Percentiles rank a stretch among this genome's conserved stretches.
Evolutionary conservation across 2,888 invertebrate genomes (phyloP).

Genomic region (Synanthedon vespiformis): DNA sequence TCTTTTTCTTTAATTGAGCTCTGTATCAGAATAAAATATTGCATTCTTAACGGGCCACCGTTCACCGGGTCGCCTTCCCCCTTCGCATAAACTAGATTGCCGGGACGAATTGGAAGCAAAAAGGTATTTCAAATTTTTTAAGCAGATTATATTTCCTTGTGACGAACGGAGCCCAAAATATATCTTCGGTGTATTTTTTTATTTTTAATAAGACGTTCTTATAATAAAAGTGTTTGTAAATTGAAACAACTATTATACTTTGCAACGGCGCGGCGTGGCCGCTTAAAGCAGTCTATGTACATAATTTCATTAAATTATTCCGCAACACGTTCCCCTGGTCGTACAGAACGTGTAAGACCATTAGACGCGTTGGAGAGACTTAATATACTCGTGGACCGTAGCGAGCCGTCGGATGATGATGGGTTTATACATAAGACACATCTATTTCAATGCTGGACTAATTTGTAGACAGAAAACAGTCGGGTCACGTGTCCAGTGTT

Average conservation of each 20-base stretch:
- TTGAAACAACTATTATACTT: no score
- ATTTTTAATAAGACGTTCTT: no score
- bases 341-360: not conserved
- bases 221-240: no score
- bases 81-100: not conserved
- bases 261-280: no score
- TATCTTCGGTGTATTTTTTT: no score
- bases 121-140: no score
- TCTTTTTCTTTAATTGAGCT: constrained; percentile 26
- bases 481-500: no score
- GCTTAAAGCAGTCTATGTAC: not conserved
- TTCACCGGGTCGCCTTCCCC: not conserved
- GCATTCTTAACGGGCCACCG: not conserved
- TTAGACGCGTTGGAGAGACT: not conserved
- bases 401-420: constrained; percentile 17
- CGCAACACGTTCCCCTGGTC: constrained; percentile 1
- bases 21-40: constrained; percentile 5
- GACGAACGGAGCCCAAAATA: no score
- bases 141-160: no score
- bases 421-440: constrained; percentile 29
- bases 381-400: constrained; percentile 4
- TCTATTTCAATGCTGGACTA: constrained; percentile 8
- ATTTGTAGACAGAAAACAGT: no score
- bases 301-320: not conserved
- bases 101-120: no score